Percentiles rank a stretch among this genome's conserved stretches.
phyloP scores from a whole-genome alignment of 2,888 invertebrate species.

The Andrena bicolor region DNA sequence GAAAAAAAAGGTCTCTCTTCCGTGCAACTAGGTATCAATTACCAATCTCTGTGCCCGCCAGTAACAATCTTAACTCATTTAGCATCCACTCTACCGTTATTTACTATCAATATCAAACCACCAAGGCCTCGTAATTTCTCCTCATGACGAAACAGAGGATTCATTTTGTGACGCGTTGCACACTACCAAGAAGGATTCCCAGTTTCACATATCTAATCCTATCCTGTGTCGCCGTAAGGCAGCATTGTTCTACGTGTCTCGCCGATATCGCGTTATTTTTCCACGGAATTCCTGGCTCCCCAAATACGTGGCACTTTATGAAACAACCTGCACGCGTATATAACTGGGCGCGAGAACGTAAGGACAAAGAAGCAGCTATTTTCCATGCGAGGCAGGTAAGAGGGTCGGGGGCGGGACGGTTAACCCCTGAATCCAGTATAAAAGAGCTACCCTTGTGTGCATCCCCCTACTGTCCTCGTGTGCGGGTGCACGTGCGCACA shows the following conservation, averaged over 20 bases:
- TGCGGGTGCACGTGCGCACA: not conserved
- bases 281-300: not conserved
- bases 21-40: too few relatives aligned
- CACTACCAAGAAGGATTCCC: not conserved
- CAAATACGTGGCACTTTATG: constrained; percentile 30
- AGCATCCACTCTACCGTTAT: not conserved
- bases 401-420: constrained; percentile 53
- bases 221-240: not conserved
- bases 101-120: not conserved
- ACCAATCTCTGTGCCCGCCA: too few relatives aligned
- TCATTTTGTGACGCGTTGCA: not conserved
- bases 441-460: constrained; percentile 54
- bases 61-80: not conserved
- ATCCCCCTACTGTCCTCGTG: not conserved
- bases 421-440: constrained; percentile 71
- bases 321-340: constrained; percentile 28
- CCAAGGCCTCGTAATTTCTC: not conserved
- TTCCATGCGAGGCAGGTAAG: constrained; percentile 62
- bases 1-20: too few relatives aligned
- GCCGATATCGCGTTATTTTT: constrained; percentile 28
- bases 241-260: constrained; percentile 5
- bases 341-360: constrained; percentile 39
- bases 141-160: too few relatives aligned
- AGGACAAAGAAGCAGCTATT: constrained; percentile 60
- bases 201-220: constrained; percentile 30